Evolutionary conservation across 2,113 vertebrate species (phyloP).

Genomic region (Morphnarchus princeps): DNA sequence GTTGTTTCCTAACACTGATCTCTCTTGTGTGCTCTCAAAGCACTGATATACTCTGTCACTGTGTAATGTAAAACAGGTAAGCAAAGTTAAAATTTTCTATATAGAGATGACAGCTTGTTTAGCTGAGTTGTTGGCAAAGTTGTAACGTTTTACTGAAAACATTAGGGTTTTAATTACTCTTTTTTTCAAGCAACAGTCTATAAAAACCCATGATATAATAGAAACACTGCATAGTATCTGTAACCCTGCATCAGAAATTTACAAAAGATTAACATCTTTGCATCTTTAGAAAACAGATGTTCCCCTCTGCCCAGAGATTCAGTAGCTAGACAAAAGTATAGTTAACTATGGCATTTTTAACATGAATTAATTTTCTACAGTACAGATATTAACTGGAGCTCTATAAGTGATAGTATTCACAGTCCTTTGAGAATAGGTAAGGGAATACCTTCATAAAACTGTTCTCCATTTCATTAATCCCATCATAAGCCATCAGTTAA

Average conservation of each 20-base stretch:
- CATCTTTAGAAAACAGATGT: background rate
- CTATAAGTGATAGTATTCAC: background rate
- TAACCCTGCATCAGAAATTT: background rate
- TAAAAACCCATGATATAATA: background rate
- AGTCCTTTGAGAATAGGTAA: background rate
- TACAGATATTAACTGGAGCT: background rate
- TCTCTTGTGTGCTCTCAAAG: background rate
- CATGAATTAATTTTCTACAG: background rate
- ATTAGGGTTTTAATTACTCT: background rate
- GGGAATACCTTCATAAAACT: background rate
- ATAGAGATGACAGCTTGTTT: background rate
- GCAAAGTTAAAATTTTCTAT: background rate
- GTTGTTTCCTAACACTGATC: background rate
- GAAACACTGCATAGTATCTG: background rate
- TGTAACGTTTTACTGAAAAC: background rate
- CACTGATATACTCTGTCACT: background rate
- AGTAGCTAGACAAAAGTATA: background rate
- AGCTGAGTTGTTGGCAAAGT: background rate
- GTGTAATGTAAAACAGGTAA: background rate
- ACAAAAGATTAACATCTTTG: background rate
- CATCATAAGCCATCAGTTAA: background rate
- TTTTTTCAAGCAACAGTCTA: background rate
- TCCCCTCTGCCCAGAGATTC: background rate
- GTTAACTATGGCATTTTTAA: background rate
- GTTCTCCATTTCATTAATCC: conserved; percentile 9